Conservation (phyloP, 2,113 vertebrate genomes). For the Daubentonia madagascariensis region DNA sequence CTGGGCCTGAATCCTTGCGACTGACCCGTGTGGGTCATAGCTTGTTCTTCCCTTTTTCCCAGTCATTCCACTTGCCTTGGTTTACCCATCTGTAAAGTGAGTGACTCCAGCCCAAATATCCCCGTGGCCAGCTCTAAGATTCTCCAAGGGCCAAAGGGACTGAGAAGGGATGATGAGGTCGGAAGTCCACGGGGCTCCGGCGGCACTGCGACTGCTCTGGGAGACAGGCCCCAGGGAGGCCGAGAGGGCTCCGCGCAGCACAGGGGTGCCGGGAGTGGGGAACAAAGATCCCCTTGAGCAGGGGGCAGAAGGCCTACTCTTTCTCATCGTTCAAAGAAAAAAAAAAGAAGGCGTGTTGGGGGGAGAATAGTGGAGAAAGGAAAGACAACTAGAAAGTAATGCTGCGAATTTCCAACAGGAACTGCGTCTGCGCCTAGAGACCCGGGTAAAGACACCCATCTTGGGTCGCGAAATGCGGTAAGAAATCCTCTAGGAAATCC, state of each 20-base stretch:
- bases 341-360: not conserved
- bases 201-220: no score
- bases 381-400: not conserved
- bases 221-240: accelerated
- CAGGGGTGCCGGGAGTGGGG: not conserved
- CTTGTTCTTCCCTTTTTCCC: accelerated
- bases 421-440: accelerated
- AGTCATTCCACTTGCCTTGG: not conserved
- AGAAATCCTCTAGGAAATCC: not conserved
- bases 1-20: not conserved
- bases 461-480: accelerated
- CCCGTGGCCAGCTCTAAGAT: not conserved
- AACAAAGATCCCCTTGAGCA: not conserved
- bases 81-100: not conserved
- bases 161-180: not conserved
- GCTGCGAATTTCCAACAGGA: not conserved
- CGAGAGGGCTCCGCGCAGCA: accelerated
- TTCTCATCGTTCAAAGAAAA: not conserved
- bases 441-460: not conserved
- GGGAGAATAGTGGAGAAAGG: not conserved
- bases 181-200: not conserved
- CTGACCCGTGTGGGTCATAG: accelerated
- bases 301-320: not conserved
- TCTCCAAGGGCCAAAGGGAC: not conserved
- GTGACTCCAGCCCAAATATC: no score